Conservation (phyloP, 2,888 invertebrate species). For the Drosophila putrida region DNA sequence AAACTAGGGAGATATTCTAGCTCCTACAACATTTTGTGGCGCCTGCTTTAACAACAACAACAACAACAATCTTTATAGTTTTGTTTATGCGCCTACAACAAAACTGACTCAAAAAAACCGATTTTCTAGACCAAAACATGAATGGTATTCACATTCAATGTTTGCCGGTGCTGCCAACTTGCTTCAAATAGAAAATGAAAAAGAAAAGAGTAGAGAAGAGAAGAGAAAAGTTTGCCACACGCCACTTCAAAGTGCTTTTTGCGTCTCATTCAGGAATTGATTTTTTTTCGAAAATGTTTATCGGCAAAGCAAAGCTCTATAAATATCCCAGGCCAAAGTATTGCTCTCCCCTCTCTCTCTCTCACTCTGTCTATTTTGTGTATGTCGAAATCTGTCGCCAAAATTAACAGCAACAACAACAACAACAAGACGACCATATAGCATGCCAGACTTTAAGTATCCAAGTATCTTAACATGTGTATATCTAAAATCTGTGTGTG, state of each 20-base stretch:
- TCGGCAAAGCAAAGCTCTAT: slow-evolving; percentile 44
- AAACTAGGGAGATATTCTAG: not conserved
- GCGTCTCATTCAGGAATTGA: slow-evolving; percentile 42
- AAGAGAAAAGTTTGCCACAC: slow-evolving; percentile 4
- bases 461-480: slow-evolving; percentile 49
- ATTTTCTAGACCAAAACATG: slow-evolving; percentile 37
- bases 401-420: slow-evolving; percentile 43
- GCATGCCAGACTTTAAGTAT: slow-evolving; percentile 32
- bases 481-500: slow-evolving; percentile 22
- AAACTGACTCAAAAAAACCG: slow-evolving; percentile 27
- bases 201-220: not conserved
- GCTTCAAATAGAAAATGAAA: not conserved
- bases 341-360: not conserved
- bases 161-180: slow-evolving; percentile 36
- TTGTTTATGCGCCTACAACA: slow-evolving; percentile 70
- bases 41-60: slow-evolving; percentile 56
- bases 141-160: slow-evolving; percentile 1
- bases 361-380: not conserved
- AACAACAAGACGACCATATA: slow-evolving; percentile 11
- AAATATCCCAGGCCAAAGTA: slow-evolving; percentile 42
- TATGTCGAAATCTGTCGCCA: slow-evolving; percentile 63
- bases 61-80: slow-evolving; percentile 64
- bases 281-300: slow-evolving; percentile 41
- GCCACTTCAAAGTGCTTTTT: slow-evolving; percentile 38
- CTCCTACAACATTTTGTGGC: slow-evolving; percentile 63